Conservation (phyloP, 2,797 vertebrate genomes). For the Neostethus bicornis region DNA sequence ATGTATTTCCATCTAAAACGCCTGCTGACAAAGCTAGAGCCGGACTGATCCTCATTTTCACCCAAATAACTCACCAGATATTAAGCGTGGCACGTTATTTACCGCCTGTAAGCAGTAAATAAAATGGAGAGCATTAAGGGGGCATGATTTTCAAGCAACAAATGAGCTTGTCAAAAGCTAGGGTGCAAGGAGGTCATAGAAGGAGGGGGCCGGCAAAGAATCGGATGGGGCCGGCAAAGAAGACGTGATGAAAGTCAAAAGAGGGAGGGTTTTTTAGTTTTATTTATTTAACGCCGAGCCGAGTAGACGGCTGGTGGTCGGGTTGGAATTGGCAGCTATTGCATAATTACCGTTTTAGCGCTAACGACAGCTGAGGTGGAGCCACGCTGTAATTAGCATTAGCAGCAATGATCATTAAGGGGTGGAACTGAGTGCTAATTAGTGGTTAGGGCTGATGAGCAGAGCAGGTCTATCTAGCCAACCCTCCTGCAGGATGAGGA, state of each 20-base stretch:
- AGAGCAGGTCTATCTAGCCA: slow-evolving; percentile 66
- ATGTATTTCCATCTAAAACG: slow-evolving; percentile 57
- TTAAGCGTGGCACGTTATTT: slow-evolving; percentile 65
- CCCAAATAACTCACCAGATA: slow-evolving; percentile 63
- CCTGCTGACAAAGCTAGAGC: slow-evolving; percentile 39
- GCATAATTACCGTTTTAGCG: slow-evolving; percentile 70
- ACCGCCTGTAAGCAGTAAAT: slow-evolving; percentile 70
- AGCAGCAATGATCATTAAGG: slow-evolving; percentile 79
- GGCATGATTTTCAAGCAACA: slow-evolving; percentile 64
- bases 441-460: slow-evolving; percentile 74
- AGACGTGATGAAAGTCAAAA: slow-evolving; percentile 45
- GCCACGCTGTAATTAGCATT: slow-evolving; percentile 76
- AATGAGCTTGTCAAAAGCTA: slow-evolving; percentile 68
- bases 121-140: slow-evolving; percentile 63
- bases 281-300: not conserved
- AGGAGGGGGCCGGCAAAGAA: slow-evolving; percentile 32
- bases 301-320: slow-evolving; percentile 20
- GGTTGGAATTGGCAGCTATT: slow-evolving; percentile 45
- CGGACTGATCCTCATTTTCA: slow-evolving; percentile 41
- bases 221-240: slow-evolving; percentile 31
- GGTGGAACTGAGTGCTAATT: slow-evolving; percentile 79
- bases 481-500: slow-evolving; percentile 58
- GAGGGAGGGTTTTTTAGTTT: slow-evolving; percentile 12
- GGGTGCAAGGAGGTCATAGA: slow-evolving; percentile 34
- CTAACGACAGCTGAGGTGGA: slow-evolving; percentile 71